Evolutionary conservation across 2,797 vertebrate species (phyloP), one percentile per base, ranked within the genome.

Genomic region (Cuculus canorus): DNA sequence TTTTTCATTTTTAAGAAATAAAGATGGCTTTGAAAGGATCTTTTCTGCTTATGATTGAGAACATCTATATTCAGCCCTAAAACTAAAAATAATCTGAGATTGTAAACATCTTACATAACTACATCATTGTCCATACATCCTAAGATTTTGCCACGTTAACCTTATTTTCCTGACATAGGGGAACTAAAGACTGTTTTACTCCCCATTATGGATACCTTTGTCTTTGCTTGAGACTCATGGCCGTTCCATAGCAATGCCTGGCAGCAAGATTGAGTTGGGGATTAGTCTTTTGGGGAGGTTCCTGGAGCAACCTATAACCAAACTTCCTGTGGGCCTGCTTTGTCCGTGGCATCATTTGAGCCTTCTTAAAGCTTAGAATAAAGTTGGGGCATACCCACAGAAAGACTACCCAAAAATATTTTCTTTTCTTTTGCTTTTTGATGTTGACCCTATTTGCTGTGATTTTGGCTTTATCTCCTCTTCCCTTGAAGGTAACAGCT

Each of bases 81-180:
- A 79, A 94, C 90, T 82, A 84, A 93, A 94, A 93, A 94, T 88
- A 95, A 83, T 86, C 72, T 50, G 59, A 83, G 70, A 70, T 37
- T 82, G 87, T 93, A 96, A 97, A 92, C 92, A 93, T 79, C 37
- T 95, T 94, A 79, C 57, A 10, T 95, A 95, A 95, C 88, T 82
- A 45, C 50, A 53, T 90, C 50, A 53, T 90, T 93, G 92, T 82
- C 88, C 65, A 12, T 47, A 41, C 53, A 86, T 91, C 53, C 82
- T 84, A 64, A 73, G 85, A 80, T 94, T 96, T 95, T 73, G 33
- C 85, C 48, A 65, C 60, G 23, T 92, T 93, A 57, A 41, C 32
- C 27, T 91, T 53, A 73, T 39, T 82, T 86, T 72, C 43, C n/a
- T 82, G 80, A 53, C 17, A 28, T 41, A 17, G 9, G 17, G 56